phyloP scores from a whole-genome alignment of 1,140 invertebrate genomes.

The Caenorhabditis tropicalis region DNA sequence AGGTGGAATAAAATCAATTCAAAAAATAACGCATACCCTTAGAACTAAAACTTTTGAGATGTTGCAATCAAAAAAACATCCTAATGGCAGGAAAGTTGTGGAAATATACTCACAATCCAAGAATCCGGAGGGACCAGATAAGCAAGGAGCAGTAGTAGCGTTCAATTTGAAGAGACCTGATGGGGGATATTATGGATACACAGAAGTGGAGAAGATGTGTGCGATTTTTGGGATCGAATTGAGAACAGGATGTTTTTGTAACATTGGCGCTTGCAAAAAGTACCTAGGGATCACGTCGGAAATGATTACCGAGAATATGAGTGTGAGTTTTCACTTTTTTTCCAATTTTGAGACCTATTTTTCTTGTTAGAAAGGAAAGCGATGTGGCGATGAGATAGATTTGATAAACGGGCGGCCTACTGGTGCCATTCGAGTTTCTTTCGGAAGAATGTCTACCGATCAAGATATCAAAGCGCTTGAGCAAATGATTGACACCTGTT shows the following conservation, averaged over 20 bases:
- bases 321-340: conserved; percentile 74
- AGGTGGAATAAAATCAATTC: conserved; percentile 79
- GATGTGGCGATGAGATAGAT: conserved; percentile 89
- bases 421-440: conserved; percentile 88
- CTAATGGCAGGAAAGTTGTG: conserved; percentile 79
- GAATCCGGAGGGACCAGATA: conserved; percentile 77
- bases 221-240: conserved; percentile 53
- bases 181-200: conserved; percentile 84
- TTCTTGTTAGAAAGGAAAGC: conserved; percentile 80
- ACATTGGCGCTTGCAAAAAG: conserved; percentile 89
- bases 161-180: conserved; percentile 85
- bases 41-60: conserved; percentile 79
- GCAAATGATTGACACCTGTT: conserved; percentile 32
- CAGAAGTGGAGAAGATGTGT: conserved; percentile 77
- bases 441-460: conserved; percentile 88
- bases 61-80: conserved; percentile 78
- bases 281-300: conserved; percentile 79
- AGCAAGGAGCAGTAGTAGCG: conserved; percentile 85
- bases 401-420: conserved; percentile 87
- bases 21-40: conserved; percentile 80
- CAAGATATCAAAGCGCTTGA: conserved; percentile 64
- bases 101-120: conserved; percentile 77
- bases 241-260: conserved; percentile 77
- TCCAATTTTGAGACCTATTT: background rate
- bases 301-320: conserved; percentile 81